Base-by-base conservation (phyloP, 2,888 invertebrate genomes). In the Cephus rjabovi region DNA sequence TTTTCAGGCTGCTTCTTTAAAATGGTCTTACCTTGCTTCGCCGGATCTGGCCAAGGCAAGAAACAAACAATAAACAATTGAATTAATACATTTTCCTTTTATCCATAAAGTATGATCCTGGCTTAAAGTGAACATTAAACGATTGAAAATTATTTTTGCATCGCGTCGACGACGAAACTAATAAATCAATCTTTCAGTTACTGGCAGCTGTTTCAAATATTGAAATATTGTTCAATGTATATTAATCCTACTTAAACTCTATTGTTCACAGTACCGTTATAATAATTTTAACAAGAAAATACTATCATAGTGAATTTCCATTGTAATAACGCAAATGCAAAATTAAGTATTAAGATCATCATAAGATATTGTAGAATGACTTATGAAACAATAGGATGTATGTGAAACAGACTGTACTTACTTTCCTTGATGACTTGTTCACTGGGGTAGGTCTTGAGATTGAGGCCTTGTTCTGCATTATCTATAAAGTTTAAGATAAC, bases 401-500 rank as follows among this genome's bases (percentile, higher is more conserved):
- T 77, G 77, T 77, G 34, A 76, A 75, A 15, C 4, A 33, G 56
- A 79, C 37, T 69, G 78, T 87, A 94, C 96, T 96, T 92, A 97
- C 97, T 96, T 94, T 96, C 95, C 94, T 96, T 95, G 82, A 97
- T 95, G 74, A 94, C 94, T 91, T 97, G 97, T 40, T 94, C 94
- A 37, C 92, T 92, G 1, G 97, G 97, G 88, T 97, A 96, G 0
- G 96, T 96, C 91, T 93, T 95, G 83, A 98, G 92, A 77, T 95
- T 93, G 81, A 97, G 91, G 34, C 94, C 93, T 3, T 80, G 75
- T 34, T 75, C 40, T 15, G 87, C 92, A 92, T 89, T 75, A 91
- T 80, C 91, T 87, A 69, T 9, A 79, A 40, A 75, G 69, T 74
- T 31, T 12, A 74, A 79, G 81, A 37, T 34, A 33, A 40, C 30